Percentiles rank a stretch among this genome's conserved stretches.
Conservation (phyloP, 1,140 invertebrate genomes). For the Eriocheir sinensis region DNA sequence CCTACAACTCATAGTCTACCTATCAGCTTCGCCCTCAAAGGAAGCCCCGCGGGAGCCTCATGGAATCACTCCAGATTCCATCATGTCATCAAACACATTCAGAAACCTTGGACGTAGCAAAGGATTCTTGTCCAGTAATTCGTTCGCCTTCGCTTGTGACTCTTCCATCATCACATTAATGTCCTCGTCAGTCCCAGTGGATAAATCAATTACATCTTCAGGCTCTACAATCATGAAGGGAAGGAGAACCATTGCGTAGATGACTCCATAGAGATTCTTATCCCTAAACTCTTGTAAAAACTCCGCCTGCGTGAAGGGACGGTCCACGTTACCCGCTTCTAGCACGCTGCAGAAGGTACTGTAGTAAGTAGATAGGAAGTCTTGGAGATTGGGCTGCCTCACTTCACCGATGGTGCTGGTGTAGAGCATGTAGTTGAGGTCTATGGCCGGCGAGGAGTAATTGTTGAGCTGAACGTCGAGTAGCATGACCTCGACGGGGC, state of each 20-base stretch:
- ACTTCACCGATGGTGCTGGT: slow-evolving; percentile 34
- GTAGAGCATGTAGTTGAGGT: slow-evolving; percentile 48
- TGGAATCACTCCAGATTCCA: too few relatives aligned
- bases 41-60: too few relatives aligned
- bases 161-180: background rate
- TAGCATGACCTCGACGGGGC: slow-evolving; percentile 38
- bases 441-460: background rate
- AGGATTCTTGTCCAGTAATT: background rate
- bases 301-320: slow-evolving; percentile 47
- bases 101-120: too few relatives aligned
- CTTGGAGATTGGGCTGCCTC: slow-evolving; percentile 1
- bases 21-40: too few relatives aligned
- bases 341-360: slow-evolving; percentile 19
- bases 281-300: slow-evolving; percentile 35
- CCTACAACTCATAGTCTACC: too few relatives aligned
- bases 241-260: background rate
- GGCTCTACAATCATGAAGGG: background rate
- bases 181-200: background rate
- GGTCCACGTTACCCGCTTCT: background rate
- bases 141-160: background rate
- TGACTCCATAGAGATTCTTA: background rate
- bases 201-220: background rate
- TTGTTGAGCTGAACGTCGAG: slow-evolving; percentile 41
- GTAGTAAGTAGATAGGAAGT: slow-evolving; percentile 45
- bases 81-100: too few relatives aligned